These are phyloP conservation scores for Rhipidura dahli DNA, from an alignment of 2,113 vertebrate species.

Conservation along the genomic window DNA sequence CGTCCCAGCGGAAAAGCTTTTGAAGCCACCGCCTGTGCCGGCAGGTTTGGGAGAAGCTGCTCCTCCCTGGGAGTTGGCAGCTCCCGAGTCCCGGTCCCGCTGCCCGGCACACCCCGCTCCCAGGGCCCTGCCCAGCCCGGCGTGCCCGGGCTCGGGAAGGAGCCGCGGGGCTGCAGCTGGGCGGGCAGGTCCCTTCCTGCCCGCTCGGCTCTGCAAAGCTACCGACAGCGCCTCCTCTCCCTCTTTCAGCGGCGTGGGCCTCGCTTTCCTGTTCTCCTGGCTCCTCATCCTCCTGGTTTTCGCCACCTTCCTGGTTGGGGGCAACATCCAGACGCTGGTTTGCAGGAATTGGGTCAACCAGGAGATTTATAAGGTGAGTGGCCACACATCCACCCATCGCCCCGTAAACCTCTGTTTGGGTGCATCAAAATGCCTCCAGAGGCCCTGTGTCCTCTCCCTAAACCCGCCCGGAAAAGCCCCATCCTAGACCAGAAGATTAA, in stretches of 20 bases:
- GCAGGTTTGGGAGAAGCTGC: neutral
- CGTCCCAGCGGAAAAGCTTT: neutral
- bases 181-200: neutral
- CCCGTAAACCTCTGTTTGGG: rapidly evolving
- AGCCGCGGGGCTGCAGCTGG: neutral
- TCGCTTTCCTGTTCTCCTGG: conserved; percentile 78
- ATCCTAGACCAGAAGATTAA: neutral
- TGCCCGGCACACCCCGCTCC: conserved; percentile 6
- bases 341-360: conserved; percentile 77
- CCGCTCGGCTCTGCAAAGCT: neutral
- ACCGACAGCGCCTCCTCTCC: neutral
- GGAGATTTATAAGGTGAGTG: conserved; percentile 76
- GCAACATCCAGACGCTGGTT: conserved; percentile 75
- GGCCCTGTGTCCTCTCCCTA: neutral
- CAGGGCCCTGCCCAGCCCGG: neutral
- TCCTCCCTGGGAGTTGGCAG: neutral
- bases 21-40: neutral
- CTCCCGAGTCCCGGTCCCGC: neutral
- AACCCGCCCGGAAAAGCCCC: neutral
- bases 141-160: neutral
- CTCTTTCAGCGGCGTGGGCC: conserved; percentile 64
- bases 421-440: neutral
- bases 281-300: conserved; percentile 79
- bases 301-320: conserved; percentile 77
- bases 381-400: rapidly evolving